Evolutionary conservation across 2,888 invertebrate genomes (phyloP).

Genomic region (Epinotia bilunana): DNA sequence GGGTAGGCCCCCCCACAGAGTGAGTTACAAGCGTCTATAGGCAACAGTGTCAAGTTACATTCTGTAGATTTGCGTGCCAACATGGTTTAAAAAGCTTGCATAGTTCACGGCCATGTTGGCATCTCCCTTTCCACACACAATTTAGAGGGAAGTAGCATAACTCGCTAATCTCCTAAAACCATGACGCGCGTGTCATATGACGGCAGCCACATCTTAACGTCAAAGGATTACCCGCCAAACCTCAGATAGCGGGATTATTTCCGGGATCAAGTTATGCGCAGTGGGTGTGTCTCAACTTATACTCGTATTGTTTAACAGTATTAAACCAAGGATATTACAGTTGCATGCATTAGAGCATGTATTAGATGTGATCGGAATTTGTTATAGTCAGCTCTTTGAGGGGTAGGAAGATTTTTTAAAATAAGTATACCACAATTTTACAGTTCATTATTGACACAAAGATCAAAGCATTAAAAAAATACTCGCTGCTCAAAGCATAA

Average conservation of each 20-base stretch:
- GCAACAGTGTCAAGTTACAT: too few species aligned
- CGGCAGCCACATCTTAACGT: conserved; percentile 23
- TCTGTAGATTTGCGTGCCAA: too few species aligned
- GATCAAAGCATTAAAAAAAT: too few species aligned
- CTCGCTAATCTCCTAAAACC: conserved; percentile 10
- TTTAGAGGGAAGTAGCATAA: not conserved
- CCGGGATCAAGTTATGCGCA: conserved; percentile 27
- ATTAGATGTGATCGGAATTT: not conserved
- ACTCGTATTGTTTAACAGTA: not conserved
- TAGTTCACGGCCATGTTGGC: not conserved
- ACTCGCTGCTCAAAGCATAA: too few species aligned
- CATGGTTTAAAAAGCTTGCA: not conserved
- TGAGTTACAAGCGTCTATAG: too few species aligned
- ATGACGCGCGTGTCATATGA: conserved; percentile 15
- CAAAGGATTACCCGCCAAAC: conserved; percentile 25
- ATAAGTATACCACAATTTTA: too few species aligned
- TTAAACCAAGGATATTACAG: too few species aligned
- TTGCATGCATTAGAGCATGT: too few species aligned
- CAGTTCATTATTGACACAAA: too few species aligned
- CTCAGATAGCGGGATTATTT: conserved; percentile 32
- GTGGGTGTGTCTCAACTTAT: conserved; percentile 4
- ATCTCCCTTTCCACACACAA: not conserved
- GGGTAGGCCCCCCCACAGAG: too few species aligned
- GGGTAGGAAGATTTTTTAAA: too few species aligned
- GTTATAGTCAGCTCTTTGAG: not conserved